Percentiles rank a stretch among this genome's conserved stretches.
Conservation (phyloP, 2,113 vertebrate species). For the Corythornis vintsioides region DNA sequence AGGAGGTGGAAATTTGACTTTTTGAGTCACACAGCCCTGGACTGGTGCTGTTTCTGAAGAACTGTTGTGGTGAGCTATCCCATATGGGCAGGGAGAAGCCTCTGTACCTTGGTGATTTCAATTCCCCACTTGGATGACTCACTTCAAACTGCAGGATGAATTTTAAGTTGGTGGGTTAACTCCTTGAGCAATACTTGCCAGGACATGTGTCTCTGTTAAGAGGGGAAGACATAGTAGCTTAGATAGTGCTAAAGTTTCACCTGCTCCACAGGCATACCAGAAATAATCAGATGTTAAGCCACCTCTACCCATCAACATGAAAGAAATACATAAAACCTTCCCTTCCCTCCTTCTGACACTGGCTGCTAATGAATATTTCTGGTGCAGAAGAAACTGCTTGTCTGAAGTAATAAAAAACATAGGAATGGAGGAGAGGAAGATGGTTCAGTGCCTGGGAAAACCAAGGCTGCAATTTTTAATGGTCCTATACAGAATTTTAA, state of each 20-base stretch:
- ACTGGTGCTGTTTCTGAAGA: not conserved
- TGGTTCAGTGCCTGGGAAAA: not conserved
- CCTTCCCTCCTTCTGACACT: not conserved
- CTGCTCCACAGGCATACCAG: not conserved
- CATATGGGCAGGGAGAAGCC: constrained; percentile 20
- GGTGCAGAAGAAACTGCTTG: not conserved
- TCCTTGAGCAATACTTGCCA: constrained; percentile 3
- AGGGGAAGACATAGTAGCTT: not conserved
- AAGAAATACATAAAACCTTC: not conserved
- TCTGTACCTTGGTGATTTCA: constrained; percentile 36
- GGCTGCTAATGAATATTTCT: not conserved
- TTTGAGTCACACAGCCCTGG: constrained; percentile 57
- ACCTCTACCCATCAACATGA: not conserved
- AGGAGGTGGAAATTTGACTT: constrained; percentile 50
- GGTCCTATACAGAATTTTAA: not conserved
- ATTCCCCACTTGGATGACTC: constrained; percentile 49
- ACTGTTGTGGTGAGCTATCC: constrained; percentile 6
- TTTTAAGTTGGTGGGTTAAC: constrained; percentile 49
- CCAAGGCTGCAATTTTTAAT: not conserved
- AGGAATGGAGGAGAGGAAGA: not conserved
- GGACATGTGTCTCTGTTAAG: not conserved
- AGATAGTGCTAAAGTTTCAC: constrained; percentile 45
- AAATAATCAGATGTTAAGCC: constrained; percentile 3
- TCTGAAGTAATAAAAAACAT: not conserved
- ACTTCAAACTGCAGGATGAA: constrained; percentile 57